These are phyloP conservation scores for Pseudopodoces humilis DNA, from an alignment of 2,113 vertebrate genomes.

Conservation along the genomic window DNA sequence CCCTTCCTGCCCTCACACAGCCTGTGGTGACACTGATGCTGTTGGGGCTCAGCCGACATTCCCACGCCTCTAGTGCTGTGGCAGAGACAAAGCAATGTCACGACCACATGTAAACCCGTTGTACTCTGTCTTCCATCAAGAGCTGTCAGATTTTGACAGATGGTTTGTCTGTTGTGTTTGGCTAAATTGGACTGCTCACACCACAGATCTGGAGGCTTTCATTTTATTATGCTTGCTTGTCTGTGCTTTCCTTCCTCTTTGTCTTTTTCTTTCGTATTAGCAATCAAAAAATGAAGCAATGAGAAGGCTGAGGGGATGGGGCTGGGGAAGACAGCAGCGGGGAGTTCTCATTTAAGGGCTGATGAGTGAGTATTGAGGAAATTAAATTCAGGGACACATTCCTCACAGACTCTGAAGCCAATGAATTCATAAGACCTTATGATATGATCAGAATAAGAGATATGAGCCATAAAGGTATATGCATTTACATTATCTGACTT, in stretches of 20 bases:
- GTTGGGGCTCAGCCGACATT: rapidly evolving
- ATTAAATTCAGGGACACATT: not conserved
- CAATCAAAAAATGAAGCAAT: not conserved
- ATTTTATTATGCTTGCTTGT: not conserved
- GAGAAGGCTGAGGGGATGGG: not conserved
- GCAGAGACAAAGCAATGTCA: not conserved
- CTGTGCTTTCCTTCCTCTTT: not conserved
- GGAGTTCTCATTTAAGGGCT: not conserved
- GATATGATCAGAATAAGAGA: not conserved
- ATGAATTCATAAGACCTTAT: not conserved
- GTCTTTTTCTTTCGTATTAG: not conserved
- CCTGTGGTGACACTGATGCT: rapidly evolving
- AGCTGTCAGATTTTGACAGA: not conserved
- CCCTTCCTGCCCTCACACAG: not conserved
- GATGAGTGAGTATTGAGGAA: not conserved
- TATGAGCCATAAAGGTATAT: not conserved
- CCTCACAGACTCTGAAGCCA: not conserved
- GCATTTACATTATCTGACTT: not conserved
- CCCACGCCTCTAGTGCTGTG: rapidly evolving
- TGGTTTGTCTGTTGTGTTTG: slow-evolving; percentile 34
- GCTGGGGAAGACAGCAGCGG: not conserved
- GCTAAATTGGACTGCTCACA: not conserved
- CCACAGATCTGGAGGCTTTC: not conserved
- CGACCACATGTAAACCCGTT: not conserved
- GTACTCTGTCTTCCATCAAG: not conserved